Percentiles rank a stretch among this genome's conserved stretches.
Conservation (phyloP, 1,140 invertebrate genomes). For the Schlechtendalia chinensis region DNA sequence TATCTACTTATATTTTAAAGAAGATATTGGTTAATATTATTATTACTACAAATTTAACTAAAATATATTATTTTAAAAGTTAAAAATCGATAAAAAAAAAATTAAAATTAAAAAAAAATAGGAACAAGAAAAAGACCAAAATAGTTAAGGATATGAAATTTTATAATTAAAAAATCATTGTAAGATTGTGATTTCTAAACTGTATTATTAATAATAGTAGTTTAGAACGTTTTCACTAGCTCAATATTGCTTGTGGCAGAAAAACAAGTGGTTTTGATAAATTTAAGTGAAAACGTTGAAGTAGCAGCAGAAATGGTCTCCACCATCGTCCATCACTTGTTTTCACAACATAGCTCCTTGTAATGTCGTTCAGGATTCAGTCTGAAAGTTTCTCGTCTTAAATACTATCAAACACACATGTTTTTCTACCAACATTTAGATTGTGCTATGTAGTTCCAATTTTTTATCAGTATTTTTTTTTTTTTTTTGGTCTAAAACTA, state of each 20-base stretch:
- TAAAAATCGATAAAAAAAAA: not conserved
- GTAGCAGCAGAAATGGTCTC: not conserved
- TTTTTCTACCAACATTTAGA: conserved; percentile 31
- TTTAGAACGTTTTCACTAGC: not conserved
- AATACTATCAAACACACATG: conserved; percentile 37
- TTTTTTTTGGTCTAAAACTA: not conserved
- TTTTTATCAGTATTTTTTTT: not conserved
- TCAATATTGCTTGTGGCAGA: conserved; percentile 1
- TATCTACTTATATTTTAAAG: conserved; percentile 10
- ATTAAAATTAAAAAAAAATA: no score
- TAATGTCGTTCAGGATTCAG: not conserved
- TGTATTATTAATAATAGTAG: not conserved
- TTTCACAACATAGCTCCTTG: not conserved
- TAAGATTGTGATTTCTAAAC: conserved; percentile 1
- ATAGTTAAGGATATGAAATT: not conserved
- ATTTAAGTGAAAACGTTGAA: conserved; percentile 22
- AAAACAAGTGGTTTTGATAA: conserved; percentile 39
- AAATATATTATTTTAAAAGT: not conserved
- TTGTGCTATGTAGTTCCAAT: not conserved
- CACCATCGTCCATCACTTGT: not conserved
- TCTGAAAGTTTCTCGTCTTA: conserved; percentile 18
- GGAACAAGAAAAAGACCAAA: not conserved
- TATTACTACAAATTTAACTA: not conserved
- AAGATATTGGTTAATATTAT: conserved; percentile 18
- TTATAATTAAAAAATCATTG: conserved; percentile 5